phyloP scores from a whole-genome alignment of 1,140 invertebrate genomes.

The Sycophaga agraensis region DNA sequence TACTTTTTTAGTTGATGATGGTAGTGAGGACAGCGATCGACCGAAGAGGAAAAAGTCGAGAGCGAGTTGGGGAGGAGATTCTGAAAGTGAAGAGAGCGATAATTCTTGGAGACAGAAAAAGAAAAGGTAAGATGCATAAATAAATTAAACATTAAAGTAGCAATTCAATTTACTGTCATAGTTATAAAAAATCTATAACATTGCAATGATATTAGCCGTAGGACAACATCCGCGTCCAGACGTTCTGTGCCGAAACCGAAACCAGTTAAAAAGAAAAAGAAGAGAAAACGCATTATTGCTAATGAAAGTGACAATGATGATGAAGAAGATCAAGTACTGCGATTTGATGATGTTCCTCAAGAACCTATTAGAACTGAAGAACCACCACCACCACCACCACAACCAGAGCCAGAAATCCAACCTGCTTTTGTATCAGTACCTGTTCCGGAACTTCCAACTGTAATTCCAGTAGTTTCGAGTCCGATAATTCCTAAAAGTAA shows the following conservation, averaged over 20 bases:
- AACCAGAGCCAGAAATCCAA: background rate
- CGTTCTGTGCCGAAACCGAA: slow-evolving; percentile 46
- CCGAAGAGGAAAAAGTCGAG: slow-evolving; percentile 60
- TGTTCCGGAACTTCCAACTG: background rate
- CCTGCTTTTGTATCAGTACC: background rate
- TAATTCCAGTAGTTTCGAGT: background rate
- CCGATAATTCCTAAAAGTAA: background rate
- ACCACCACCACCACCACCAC: background rate
- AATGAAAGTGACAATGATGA: slow-evolving; percentile 56
- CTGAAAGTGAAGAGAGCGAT: slow-evolving; percentile 64
- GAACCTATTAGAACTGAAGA: slow-evolving; percentile 25
- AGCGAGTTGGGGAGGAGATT: slow-evolving; percentile 58
- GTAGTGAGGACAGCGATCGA: slow-evolving; percentile 62
- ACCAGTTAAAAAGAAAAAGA: slow-evolving; percentile 58
- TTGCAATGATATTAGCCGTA: slow-evolving; percentile 39
- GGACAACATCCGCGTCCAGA: slow-evolving; percentile 40
- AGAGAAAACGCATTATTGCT: slow-evolving; percentile 54
- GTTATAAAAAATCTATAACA: background rate
- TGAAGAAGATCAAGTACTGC: slow-evolving; percentile 36
- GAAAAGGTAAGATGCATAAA: slow-evolving; percentile 48
- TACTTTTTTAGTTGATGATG: slow-evolving; percentile 58
- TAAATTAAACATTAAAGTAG: too few species aligned
- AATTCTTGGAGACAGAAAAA: slow-evolving; percentile 61
- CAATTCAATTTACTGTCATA: too few species aligned
- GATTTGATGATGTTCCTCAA: slow-evolving; percentile 10